Percentiles rank a stretch among this genome's conserved stretches.
Conservation (phyloP, 2,888 invertebrate genomes). For the Volucella bombylans region DNA sequence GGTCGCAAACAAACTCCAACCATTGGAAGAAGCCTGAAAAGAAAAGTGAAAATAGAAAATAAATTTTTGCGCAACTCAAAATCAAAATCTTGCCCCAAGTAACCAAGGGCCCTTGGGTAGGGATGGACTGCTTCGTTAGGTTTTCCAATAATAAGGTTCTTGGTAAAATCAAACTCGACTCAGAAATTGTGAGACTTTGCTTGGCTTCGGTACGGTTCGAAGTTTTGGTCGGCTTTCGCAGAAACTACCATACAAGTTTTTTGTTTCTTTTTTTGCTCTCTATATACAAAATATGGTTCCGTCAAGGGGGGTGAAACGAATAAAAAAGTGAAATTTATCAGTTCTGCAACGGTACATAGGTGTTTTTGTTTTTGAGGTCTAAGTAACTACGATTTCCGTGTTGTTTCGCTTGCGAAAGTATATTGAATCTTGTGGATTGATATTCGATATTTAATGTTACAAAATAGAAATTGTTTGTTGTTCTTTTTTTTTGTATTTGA, state of each 20-base stretch:
- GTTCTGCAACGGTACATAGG: conserved; percentile 34
- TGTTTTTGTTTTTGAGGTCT: conserved; percentile 39
- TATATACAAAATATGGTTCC: not conserved
- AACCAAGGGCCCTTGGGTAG: conserved; percentile 26
- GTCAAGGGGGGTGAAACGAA: conserved; percentile 22
- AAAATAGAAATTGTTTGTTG: not conserved
- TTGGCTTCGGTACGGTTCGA: conserved; percentile 79
- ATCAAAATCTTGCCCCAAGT: conserved; percentile 61
- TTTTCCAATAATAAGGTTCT: conserved; percentile 48
- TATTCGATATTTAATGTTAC: conserved; percentile 2
- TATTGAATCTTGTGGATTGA: conserved; percentile 19
- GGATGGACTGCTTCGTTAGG: conserved; percentile 63
- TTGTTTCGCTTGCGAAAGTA: conserved; percentile 25
- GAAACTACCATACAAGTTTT: conserved; percentile 21
- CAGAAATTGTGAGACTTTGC: conserved; percentile 81
- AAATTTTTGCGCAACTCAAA: conserved; percentile 69
- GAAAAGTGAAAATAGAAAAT: conserved; percentile 44
- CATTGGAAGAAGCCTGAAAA: conserved; percentile 46
- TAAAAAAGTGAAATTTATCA: conserved; percentile 65
- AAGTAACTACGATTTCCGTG: conserved; percentile 38
- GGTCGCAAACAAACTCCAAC: conserved; percentile 31
- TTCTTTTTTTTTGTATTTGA: not conserved
- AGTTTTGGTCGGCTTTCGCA: conserved; percentile 47
- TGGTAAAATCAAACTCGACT: conserved; percentile 68
- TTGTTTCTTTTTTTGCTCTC: conserved; percentile 7